These are phyloP conservation scores for Thera obeliscata DNA, from an alignment of 2,888 invertebrate species.

Conservation along the genomic window DNA sequence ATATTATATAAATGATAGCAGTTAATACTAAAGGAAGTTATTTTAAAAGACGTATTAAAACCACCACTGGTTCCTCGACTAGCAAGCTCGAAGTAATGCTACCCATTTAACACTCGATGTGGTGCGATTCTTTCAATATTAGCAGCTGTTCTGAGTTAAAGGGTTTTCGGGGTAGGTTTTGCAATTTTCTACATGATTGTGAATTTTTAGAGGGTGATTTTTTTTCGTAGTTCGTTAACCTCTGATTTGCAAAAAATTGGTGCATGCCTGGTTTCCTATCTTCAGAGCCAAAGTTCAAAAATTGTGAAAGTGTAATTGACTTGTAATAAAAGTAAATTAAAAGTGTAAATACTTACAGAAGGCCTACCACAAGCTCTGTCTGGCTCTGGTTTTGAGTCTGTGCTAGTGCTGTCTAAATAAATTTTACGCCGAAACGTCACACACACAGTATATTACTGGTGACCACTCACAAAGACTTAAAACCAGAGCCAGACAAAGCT, in stretches of 20 bases:
- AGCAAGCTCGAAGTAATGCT: conserved; percentile 37
- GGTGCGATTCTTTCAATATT: conserved; percentile 63
- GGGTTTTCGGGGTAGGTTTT: conserved; percentile 31
- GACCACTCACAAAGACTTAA: no score
- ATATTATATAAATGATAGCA: not conserved
- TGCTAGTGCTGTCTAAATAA: no score
- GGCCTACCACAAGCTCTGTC: no score
- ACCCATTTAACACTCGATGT: conserved; percentile 59
- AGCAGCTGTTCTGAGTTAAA: conserved; percentile 58
- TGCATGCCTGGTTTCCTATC: no score
- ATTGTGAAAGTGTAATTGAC: no score
- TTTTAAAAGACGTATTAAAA: not conserved
- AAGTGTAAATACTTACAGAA: no score
- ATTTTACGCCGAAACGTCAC: no score
- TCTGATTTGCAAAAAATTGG: not conserved
- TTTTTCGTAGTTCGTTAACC: conserved; percentile 13
- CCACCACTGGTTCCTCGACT: conserved; percentile 7
- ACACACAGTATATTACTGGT: no score
- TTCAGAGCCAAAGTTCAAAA: no score
- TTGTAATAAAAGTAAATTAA: no score
- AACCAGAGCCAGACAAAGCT: no score
- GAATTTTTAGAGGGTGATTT: conserved; percentile 22
- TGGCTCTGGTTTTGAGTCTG: no score
- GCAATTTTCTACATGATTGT: conserved; percentile 23
- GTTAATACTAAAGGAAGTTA: not conserved